Conservation (phyloP, 2,797 vertebrate species). For the Catharus ustulatus region DNA sequence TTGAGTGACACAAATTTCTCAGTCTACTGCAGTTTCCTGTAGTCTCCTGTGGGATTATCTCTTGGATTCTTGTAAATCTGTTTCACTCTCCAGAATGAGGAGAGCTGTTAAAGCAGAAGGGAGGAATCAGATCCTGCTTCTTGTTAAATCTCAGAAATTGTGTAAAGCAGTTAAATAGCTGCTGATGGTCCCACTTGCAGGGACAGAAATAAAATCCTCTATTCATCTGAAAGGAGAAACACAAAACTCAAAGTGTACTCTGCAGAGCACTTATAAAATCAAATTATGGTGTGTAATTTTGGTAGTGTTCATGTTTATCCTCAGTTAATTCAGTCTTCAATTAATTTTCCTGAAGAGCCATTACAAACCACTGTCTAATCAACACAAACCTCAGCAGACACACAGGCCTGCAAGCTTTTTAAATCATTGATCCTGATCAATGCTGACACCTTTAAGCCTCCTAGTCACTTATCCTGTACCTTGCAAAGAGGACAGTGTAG, state of each 20-base stretch:
- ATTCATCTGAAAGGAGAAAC: background rate
- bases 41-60: background rate
- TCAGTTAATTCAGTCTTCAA: background rate
- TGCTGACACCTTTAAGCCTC: background rate
- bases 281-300: background rate
- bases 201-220: background rate
- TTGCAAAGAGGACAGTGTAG: background rate
- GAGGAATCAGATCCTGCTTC: background rate
- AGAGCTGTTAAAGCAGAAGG: background rate
- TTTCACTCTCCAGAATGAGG: accelerated
- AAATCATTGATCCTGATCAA: background rate
- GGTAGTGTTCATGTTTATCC: background rate
- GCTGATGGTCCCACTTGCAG: background rate
- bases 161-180: background rate
- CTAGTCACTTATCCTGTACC: background rate
- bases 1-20: background rate
- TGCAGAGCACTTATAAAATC: background rate
- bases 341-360: background rate
- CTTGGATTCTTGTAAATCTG: background rate
- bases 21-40: background rate
- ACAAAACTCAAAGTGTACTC: background rate
- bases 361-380: background rate
- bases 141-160: background rate
- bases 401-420: background rate
- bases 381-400: background rate